Evolutionary conservation across 37 sponge, comb jelly and placozoan species (phyloP), one percentile per base, ranked within the genome.

Genomic region (Agelas oroides): DNA sequence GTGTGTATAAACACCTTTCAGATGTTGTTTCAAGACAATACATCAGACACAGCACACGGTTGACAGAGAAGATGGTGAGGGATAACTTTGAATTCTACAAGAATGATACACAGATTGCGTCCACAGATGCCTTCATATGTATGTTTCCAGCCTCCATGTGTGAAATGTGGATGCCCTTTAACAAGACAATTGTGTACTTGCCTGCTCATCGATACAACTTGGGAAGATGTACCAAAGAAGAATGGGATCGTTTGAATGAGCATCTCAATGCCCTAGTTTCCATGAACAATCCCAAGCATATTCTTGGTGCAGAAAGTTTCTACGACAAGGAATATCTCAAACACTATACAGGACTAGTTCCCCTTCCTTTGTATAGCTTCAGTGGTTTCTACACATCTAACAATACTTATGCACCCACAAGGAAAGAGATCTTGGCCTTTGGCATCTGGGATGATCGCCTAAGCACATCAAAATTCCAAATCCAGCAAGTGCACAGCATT

Each of bases 131-230:
- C 33, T 86, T 86, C 24, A 69, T 86, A 12, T 86, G 86, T 34
- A 3, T n/a, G 12, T 77, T 71, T 70, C 86, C 86, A 21, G 55
- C 86, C 11, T 35, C 79, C 1, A 59, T 71, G 71, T 86, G 86
- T 59, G 79, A 86, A 65, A 0, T 86, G 70, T 86, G 86, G 86
- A 86, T 86, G 86, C 86, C 86, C 24, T 86, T 86, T 59, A 86
- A 86, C 62, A 86, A 86, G 46, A 56, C 86, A 28, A 59, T 86
- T 15, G 34, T 78, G 30, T 70, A 70, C 21, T 1, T 24, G 3
- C 86, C 86, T 8, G 78, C 86, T 28, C 86, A 86, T 78, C 70
- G 86, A 23, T 86, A 86, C 78, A 78, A 86, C 70, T 23, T 86
- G 62, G 71, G 71, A 0, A 66, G 86, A 23, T 86, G 86, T 59